Evolutionary conservation across 2,113 vertebrate genomes (phyloP), one percentile per base, ranked within the genome.

Genomic region (Oceanites oceanicus): DNA sequence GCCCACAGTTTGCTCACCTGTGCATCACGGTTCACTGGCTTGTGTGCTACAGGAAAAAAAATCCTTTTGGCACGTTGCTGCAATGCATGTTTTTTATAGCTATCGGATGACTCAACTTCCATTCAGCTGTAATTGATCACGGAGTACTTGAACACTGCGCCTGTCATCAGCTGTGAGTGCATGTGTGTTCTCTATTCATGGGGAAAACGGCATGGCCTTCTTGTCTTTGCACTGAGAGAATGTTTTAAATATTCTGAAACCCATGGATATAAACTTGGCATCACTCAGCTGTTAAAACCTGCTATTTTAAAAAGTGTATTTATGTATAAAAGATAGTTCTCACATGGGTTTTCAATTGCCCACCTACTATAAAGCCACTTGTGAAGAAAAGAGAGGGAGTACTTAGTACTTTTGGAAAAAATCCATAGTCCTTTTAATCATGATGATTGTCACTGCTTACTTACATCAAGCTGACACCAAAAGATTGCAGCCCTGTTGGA

Each of bases 11-110:
- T 49, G 22, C 66, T 87, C 82, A 78, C 82, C 72, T 83, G 38
- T 13, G 7, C 26, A 0, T 44, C 16, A 4, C 1, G 4, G 44
- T 16, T 53, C 26, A 6, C 26, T 15, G 17, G 6, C 21, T 47
- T 29, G 9, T 9, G 27, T 14, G 36, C 36, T 63, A 14, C 44
- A 70, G 38, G 72, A 9, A 22, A 71, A 49, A 15, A 45, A 38
- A 25, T 49, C 30, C 12, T 27, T 58, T 27, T 44, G 61, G 44
- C 67, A 52, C 1, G 0, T 12, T 47, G 47, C 36, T 82, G 29
- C 76, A 52, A 23, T 7, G 21, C 21, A 1, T 19, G 53, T 2
- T 15, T 56, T 86, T 45, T 32, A 52, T 12, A 63, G 65, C 59
- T n/a, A 19, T 16, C 2, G 2, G 59, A 42, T 82, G 77, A 73